Evolutionary conservation across 2,888 invertebrate genomes (phyloP).

Genomic region (Acronicta psi): DNA sequence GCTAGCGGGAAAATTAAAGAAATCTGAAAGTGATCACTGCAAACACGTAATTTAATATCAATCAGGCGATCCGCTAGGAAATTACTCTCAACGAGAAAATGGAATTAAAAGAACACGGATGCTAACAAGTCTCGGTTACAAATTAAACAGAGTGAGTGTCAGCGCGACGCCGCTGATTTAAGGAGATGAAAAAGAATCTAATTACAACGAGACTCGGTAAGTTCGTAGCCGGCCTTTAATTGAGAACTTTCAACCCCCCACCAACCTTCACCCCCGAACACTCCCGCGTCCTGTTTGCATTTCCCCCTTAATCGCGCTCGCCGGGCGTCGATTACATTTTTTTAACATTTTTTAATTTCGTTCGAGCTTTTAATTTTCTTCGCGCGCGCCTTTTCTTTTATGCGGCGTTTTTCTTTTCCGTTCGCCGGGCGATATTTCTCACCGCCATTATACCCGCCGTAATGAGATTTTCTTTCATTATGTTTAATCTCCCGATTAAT

Average conservation of each 20-base stretch:
- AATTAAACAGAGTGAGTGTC: conserved; percentile 86
- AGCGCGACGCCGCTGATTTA: conserved; percentile 80
- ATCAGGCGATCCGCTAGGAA: conserved; percentile 70
- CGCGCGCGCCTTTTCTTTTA: conserved; percentile 84
- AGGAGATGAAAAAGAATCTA: conserved; percentile 87
- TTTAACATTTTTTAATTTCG: conserved; percentile 88
- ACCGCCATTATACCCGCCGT: conserved; percentile 86
- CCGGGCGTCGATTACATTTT: conserved; percentile 88
- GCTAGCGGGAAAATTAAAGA: conserved; percentile 47
- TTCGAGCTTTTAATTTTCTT: conserved; percentile 88
- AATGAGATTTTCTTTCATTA: conserved; percentile 90
- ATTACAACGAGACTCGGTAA: conserved; percentile 78
- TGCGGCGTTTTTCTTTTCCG: conserved; percentile 76
- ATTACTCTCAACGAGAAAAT: conserved; percentile 75
- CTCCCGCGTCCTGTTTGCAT: conserved; percentile 77
- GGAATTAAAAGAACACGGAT: conserved; percentile 81
- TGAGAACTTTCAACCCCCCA: conserved; percentile 79
- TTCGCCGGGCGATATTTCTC: conserved; percentile 82
- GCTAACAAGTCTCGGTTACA: conserved; percentile 88
- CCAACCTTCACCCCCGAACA: conserved; percentile 50
- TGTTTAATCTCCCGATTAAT: conserved; percentile 89
- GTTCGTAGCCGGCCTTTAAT: conserved; percentile 84
- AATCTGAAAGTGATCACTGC: conserved; percentile 55
- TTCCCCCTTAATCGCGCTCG: conserved; percentile 79
- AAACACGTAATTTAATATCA: conserved; percentile 77